Percentiles rank a stretch among this genome's conserved stretches.
These are phyloP conservation scores for Perizoma affinitatum DNA, from an alignment of 2,888 invertebrate genomes.

Conservation along the genomic window DNA sequence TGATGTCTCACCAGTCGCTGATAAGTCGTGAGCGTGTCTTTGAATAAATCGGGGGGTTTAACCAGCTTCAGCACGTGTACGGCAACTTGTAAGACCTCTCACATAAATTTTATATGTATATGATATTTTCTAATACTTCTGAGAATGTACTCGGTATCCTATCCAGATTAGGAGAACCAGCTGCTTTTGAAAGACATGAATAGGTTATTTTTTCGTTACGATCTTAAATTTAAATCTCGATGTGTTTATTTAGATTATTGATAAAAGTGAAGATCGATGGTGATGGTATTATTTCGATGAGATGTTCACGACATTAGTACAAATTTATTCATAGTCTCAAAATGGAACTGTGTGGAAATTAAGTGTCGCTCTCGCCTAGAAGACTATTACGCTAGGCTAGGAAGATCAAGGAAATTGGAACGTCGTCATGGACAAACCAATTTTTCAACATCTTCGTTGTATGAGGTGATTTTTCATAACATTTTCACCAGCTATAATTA, in stretches of 20 bases:
- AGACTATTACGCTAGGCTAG: constrained; percentile 51
- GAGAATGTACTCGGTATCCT: neutral
- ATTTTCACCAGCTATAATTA: neutral
- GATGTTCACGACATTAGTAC: constrained; percentile 12
- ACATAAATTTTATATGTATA: constrained; percentile 15
- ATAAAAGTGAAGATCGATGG: too few species aligned
- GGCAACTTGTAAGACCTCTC: constrained; percentile 24
- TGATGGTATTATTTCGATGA: too few species aligned
- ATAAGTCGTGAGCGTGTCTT: constrained; percentile 65
- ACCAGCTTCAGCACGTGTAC: constrained; percentile 58
- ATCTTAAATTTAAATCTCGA: too few species aligned
- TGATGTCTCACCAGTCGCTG: constrained; percentile 58
- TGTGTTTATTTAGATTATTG: too few species aligned
- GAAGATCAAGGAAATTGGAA: constrained; percentile 64
- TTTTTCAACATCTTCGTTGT: constrained; percentile 25
- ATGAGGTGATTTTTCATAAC: neutral
- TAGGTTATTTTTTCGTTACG: too few species aligned
- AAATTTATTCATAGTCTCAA: constrained; percentile 54
- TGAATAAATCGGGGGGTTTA: constrained; percentile 60
- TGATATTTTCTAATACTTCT: neutral
- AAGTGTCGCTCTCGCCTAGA: constrained; percentile 52
- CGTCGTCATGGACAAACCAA: constrained; percentile 46
- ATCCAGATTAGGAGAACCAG: too few species aligned
- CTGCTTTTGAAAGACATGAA: too few species aligned
- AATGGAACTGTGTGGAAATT: constrained; percentile 54